A percentile compares a stretch with the other conserved stretches of the same genome.
Conservation (phyloP, 2,888 invertebrate genomes). For the Portevinia maculata region DNA sequence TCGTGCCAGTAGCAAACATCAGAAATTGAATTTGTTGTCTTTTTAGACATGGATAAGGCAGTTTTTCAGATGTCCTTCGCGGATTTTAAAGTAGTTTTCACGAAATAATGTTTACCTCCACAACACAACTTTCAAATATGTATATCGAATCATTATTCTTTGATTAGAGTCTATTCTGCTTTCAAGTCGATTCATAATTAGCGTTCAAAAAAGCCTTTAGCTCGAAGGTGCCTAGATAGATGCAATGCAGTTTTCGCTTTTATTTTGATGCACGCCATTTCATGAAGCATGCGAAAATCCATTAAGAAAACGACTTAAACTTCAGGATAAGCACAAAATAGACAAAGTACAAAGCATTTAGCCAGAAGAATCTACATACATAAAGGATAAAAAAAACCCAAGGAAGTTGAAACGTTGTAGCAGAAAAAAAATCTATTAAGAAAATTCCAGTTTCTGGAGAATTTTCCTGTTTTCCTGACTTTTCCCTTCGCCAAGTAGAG, state of each 20-base stretch:
- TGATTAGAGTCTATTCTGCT: constrained; percentile 33
- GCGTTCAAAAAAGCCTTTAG: no score
- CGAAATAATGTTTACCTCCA: no score
- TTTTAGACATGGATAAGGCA: no score
- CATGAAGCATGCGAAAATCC: constrained; percentile 51
- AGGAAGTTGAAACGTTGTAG: constrained; percentile 54
- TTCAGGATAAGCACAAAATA: constrained; percentile 62
- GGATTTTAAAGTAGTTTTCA: no score
- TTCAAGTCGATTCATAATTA: no score
- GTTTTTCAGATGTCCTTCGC: no score
- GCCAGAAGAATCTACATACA: constrained; percentile 47
- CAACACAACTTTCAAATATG: no score
- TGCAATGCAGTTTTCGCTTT: not conserved
- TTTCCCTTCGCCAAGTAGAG: not conserved
- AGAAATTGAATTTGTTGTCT: no score
- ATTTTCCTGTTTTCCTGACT: constrained; percentile 64
- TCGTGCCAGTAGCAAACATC: no score
- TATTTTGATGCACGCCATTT: constrained; percentile 40
- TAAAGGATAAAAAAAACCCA: not conserved
- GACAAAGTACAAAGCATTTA: constrained; percentile 60
- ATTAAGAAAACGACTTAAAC: constrained; percentile 61
- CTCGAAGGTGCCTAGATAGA: not conserved
- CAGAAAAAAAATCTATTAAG: constrained; percentile 24
- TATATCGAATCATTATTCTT: constrained; percentile 44
- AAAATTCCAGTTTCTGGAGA: constrained; percentile 68